phyloP scores from a whole-genome alignment of 2,888 invertebrate genomes.

The Cephalotes varians region DNA sequence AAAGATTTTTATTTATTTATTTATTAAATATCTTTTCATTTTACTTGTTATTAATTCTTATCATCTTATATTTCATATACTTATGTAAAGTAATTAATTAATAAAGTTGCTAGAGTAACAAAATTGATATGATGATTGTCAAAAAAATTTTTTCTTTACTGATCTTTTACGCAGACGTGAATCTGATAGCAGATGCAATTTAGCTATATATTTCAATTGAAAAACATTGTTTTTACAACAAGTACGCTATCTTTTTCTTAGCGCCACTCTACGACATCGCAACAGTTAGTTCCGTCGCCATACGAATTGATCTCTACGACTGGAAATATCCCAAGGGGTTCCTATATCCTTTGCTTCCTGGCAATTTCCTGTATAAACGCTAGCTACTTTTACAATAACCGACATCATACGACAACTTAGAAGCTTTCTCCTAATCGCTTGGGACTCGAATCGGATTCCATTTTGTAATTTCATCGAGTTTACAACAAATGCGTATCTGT shows the following conservation, averaged over 20 bases:
- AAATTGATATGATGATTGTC: background rate
- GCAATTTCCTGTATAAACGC: slow-evolving; percentile 25
- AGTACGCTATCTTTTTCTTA: background rate
- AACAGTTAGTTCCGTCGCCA: slow-evolving; percentile 13
- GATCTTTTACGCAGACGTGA: background rate
- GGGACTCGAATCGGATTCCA: slow-evolving; percentile 15
- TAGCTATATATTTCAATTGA: slow-evolving; percentile 2
- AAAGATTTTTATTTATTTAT: background rate
- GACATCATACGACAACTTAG: slow-evolving; percentile 2
- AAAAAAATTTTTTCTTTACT: background rate
- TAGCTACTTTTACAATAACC: slow-evolving; percentile 29
- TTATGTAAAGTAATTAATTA: background rate
- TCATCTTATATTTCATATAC: background rate
- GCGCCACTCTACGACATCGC: background rate
- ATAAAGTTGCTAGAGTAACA: background rate
- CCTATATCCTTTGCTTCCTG: slow-evolving; percentile 15
- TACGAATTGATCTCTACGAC: background rate
- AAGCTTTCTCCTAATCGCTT: slow-evolving; percentile 34
- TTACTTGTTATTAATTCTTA: background rate
- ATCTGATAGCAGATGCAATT: background rate
- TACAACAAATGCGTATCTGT: background rate
- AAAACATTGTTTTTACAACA: background rate
- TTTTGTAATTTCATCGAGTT: slow-evolving; percentile 7
- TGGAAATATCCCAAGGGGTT: slow-evolving; percentile 30
- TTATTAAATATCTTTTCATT: background rate